Base-by-base conservation (phyloP, 2,113 vertebrate genomes). In the Holacanthus passer region DNA sequence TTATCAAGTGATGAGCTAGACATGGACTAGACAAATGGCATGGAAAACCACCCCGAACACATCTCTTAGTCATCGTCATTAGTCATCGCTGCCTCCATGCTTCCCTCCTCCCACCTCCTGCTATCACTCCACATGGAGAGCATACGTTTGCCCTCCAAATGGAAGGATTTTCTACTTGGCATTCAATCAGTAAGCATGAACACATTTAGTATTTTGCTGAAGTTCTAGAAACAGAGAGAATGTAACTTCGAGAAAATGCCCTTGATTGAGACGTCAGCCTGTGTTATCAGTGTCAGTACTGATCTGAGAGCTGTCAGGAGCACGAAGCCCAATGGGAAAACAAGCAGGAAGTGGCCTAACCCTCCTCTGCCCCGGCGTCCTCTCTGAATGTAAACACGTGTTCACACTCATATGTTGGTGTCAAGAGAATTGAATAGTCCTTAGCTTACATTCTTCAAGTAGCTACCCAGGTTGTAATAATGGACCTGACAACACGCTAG, bases 11-110 rank as follows among this genome's bases (percentile, higher is more conserved):
- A 77, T 52, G 39, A 58, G 67, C 71, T 24, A 81, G 78, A 88
- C 70, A 58, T 71, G 60, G 67, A 22, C 81, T 6, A 87, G 80
- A 91, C 84, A 88, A 90, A 86, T 84, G 72, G 82, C 78, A 81
- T 12, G 24, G 68, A 86, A 82, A 79, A 79, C 47, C 31, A 74
- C 73, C 73, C 58, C 88, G 73, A 80, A 84, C 48, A 58, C 81
- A 62, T 77, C 69, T 77, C 82, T 83, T 87, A 87, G 85, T 89
- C 89, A 88, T 83, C 52, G 67, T 77, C 75, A 72, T 93, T 91
- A 89, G 82, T 93, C 91, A 93, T 91, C 85, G 27, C 31, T 59
- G 72, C 76, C 74, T 81, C 59, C 50, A 41, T 50, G 63, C 56
- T 66, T 86, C 31, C 60, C 66, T 82, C 83, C 81, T 82, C 85